Percentiles rank a stretch among this genome's conserved stretches.
Conservation (phyloP, 2,797 vertebrate species). For the Morus bassanus region DNA sequence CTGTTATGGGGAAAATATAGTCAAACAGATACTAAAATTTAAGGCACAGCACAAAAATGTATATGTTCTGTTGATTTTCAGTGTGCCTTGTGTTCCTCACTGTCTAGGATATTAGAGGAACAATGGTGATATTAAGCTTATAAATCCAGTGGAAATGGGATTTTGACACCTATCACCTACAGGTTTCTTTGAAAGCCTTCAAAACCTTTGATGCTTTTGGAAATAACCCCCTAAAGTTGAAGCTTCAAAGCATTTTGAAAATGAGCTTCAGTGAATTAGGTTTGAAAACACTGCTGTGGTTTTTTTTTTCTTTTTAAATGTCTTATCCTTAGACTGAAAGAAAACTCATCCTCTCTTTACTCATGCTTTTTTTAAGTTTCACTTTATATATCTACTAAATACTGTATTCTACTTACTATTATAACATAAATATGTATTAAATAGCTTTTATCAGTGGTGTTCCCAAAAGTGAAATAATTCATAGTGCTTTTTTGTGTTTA, state of each 20-base stretch:
- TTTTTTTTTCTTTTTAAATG: background rate
- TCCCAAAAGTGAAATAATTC: background rate
- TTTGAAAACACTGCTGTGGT: background rate
- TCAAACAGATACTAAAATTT: background rate
- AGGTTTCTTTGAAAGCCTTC: background rate
- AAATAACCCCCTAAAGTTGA: background rate
- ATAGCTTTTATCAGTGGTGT: background rate
- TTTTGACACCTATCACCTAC: background rate
- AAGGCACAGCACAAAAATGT: background rate
- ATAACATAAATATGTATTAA: background rate
- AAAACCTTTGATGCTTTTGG: background rate
- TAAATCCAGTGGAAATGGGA: background rate
- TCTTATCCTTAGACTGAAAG: background rate
- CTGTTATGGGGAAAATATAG: background rate
- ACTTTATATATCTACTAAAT: background rate
- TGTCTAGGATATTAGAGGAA: background rate
- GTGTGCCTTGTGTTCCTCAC: background rate
- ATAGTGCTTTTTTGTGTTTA: background rate
- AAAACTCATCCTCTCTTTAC: background rate
- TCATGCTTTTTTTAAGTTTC: background rate
- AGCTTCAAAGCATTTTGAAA: background rate
- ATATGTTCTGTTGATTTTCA: background rate
- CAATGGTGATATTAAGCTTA: background rate
- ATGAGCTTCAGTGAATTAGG: background rate
- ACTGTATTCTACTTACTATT: background rate